Evolutionary conservation across 1,140 invertebrate genomes (phyloP), one percentile per base, ranked within the genome.

Genomic region (Rhopalosiphum maidis): DNA sequence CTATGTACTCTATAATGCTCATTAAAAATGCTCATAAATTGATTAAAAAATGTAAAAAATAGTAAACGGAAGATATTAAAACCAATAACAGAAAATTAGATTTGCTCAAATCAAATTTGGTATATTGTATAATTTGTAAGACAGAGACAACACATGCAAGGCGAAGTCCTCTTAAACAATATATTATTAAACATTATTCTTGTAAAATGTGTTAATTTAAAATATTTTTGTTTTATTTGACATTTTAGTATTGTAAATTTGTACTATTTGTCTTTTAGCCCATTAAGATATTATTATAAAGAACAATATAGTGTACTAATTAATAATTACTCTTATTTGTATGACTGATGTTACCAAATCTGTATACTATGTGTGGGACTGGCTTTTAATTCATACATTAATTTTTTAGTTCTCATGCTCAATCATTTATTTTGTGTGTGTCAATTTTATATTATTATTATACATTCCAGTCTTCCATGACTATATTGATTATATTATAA

Each of bases 401-500:
- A 86, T 82, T 3, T 48, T 92, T 93, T 93, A 86, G 82, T 85
- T 93, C 25, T 93, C 46, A 37, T 85, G 77, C 91, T 83, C 91
- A 93, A 93, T 86, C 43, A 25, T 85, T 85, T 91, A 91, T 85
- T 41, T 77, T 86, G 48, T 85, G 82, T 86, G 82, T 86, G 82
- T 54, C 15, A n/a, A 86, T 93, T 54, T 93, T 93, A 85, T 54
- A 82, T 35, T 82, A 43, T 91, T 51, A 93, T 83, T 55, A 54
- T 86, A 93, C 82, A 93, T 93, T 93, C 82, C 91, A 91, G 91
- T 93, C 91, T 93, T 93, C 91, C 91, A 23, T 43, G 91, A 86
- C 91, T 93, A 51, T 83, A 30, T 43, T 91, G 82, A 46, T 91
- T 77, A 68, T 68, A 55, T 86, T 43, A 46, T 89, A 43, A 93